Conservation (phyloP, 2,888 invertebrate species). For the Campoplex capitator region DNA sequence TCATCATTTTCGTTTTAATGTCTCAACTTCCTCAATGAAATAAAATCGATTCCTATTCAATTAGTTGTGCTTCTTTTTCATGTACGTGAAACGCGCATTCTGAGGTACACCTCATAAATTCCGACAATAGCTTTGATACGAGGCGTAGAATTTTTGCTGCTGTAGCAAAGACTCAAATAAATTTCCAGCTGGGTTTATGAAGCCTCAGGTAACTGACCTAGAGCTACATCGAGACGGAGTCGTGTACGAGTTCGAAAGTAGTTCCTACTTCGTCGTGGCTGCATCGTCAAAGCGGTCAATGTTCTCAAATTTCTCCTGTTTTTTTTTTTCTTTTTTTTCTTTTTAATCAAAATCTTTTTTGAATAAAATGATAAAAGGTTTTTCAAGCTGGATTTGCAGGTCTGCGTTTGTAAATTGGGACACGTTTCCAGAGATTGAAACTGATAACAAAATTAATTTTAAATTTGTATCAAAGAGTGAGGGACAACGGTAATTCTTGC, state of each 20-base stretch:
- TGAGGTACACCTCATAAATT: not conserved
- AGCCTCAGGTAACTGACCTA: conserved; percentile 76
- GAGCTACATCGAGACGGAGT: conserved; percentile 69
- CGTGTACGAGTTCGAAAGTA: conserved; percentile 63
- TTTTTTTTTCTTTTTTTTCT: conserved; percentile 50
- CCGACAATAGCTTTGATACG: not conserved
- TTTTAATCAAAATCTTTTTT: conserved; percentile 11
- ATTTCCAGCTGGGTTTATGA: conserved; percentile 46
- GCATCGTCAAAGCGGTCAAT: conserved; percentile 70
- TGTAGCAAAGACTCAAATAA: conserved; percentile 42
- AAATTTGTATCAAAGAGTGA: conserved; percentile 8
- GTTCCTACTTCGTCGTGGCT: conserved; percentile 55
- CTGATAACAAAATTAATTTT: conserved; percentile 5
- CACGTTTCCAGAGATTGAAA: not conserved
- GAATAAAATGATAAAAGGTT: not conserved
- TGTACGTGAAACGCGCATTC: too few relatives aligned
- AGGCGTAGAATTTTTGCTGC: conserved; percentile 14
- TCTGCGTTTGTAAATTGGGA: conserved; percentile 3
- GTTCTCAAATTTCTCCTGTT: conserved; percentile 69
- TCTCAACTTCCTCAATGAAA: too few relatives aligned
- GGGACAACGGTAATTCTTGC: conserved; percentile 18
- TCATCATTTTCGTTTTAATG: too few relatives aligned
- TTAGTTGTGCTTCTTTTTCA: not conserved
- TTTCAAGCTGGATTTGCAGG: not conserved
- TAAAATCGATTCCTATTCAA: too few relatives aligned